Evolutionary conservation across 1,140 invertebrate species (phyloP), one percentile per base, ranked within the genome.

Genomic region (Geopemphigus sp.): DNA sequence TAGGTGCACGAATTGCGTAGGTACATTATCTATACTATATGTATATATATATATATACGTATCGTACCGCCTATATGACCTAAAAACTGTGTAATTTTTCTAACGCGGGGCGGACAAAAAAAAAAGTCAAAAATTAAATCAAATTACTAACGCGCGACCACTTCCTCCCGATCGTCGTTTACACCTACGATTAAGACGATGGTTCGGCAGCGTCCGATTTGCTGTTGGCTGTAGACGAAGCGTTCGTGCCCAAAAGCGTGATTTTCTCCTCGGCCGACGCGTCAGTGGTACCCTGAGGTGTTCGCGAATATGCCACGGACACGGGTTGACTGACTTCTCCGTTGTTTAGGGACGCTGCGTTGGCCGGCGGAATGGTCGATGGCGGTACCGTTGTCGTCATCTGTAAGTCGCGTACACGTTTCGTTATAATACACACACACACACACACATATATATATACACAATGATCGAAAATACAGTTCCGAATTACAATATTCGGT

Each of bases 211-310:
- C 22, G 32, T 63, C 57, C 53, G 56, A 26, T 61, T 76, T 76
- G 8, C n/a, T 15, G 32, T 3, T 8, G 39, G 73, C 32, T n/a
- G 73, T 15, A 0, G 73, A 45, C n/a, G 19, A 17, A 4, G n/a
- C 15, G 32, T 76, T 76, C 22, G 73, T 59, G 53, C 73, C 73
- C 39, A 78, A 26, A 8, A 78, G 56, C 14, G 74, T 78, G 22
- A 24, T 47, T 50, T 78, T 78, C 12, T 78, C 74, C 50, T 78
- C 74, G 17, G 39, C 74, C 0, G 74, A 78, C 17, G 74, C 74
- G n/a, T 61, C 74, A 0, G 74, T 50, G 57, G 32, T 29, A 14
- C 74, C 74, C 5, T 78, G 74, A 17, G 74, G 74, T 17, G 74
- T 78, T 47, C 74, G 57, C 45, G 74, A 78, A n/a, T 24, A 63